Conservation (phyloP, 2,888 invertebrate species). For the Mycalesis mineus region DNA sequence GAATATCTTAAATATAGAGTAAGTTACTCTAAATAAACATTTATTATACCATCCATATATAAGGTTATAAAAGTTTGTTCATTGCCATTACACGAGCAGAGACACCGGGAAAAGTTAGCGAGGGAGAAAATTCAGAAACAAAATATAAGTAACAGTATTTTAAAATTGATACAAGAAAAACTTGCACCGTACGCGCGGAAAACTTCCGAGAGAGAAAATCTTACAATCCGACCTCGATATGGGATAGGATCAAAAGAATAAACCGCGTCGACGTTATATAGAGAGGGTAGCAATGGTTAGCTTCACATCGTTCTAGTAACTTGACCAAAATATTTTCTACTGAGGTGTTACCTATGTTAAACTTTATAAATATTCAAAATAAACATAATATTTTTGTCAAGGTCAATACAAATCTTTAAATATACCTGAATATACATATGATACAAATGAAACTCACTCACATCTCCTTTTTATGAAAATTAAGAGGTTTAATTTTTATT, state of each 20-base stretch:
- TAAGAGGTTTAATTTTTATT: too few species aligned
- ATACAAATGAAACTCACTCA: too few species aligned
- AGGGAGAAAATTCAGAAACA: not conserved
- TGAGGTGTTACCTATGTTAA: too few species aligned
- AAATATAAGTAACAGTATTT: not conserved
- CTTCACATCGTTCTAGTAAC: not conserved
- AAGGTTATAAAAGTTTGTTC: not conserved
- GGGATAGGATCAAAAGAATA: constrained; percentile 30
- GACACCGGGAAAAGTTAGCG: not conserved
- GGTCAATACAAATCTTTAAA: too few species aligned
- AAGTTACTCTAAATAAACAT: too few species aligned
- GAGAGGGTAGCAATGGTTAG: constrained; percentile 18
- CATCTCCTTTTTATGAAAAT: too few species aligned
- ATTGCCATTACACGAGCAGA: not conserved
- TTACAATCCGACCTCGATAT: constrained; percentile 22
- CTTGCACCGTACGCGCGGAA: constrained; percentile 20
- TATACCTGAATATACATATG: too few species aligned
- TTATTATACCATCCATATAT: too few species aligned
- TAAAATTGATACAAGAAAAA: constrained; percentile 10
- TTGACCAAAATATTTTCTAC: too few species aligned
- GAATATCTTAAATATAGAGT: too few species aligned
- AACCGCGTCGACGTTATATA: constrained; percentile 25
- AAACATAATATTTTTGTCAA: too few species aligned
- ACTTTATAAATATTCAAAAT: too few species aligned
- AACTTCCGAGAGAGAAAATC: constrained; percentile 20